Evolutionary conservation across 2,113 vertebrate species (phyloP), one percentile per base, ranked within the genome.

Genomic region (Pluvianellus socialis): DNA sequence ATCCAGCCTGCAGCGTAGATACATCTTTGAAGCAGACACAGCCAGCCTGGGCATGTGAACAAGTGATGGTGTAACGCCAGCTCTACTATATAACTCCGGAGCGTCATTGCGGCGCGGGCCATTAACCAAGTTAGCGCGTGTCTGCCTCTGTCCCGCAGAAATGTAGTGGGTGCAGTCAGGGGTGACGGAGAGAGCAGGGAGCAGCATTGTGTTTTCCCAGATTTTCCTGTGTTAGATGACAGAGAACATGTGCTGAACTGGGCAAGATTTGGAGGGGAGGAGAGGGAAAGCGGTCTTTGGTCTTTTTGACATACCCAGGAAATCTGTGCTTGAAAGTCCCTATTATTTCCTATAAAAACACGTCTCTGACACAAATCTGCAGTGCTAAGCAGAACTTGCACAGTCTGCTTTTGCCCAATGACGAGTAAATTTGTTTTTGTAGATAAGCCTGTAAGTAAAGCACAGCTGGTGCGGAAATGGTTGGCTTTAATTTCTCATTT

Each of bases 401-500:
- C 12, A 35, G 47, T 58, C 45, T 88, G 27, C 10, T 79, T 89
- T 94, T 89, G 40, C 55, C 50, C 61, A 71, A 22, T 68, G 58
- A 87, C 70, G 88, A 81, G 45, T n/a, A 84, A 74, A 93, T 94
- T 94, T 92, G 55, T 8, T 93, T 88, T 86, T 91, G 67, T 40
- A 58, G 42, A 91, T 86, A 82, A 91, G 77, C 27, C 85, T 79
- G 49, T 70, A 84, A 71, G 62, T 55, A 73, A 21, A 96, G 52
- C 47, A 76, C 93, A 96, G 76, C 79, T 96, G 93, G 70, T 74
- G 35, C 0, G 0, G 79, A 93, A 88, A 91, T 92, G 8, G 65
- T 61, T 44, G 14, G 30, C 4, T 92, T 95, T 93, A 90, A 94
- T 87, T 90, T 93, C 77, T 79, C 35, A 80, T 91, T 91, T 91